Base-by-base conservation (phyloP, 2,888 invertebrate genomes). In the Calameuta filiformis region DNA sequence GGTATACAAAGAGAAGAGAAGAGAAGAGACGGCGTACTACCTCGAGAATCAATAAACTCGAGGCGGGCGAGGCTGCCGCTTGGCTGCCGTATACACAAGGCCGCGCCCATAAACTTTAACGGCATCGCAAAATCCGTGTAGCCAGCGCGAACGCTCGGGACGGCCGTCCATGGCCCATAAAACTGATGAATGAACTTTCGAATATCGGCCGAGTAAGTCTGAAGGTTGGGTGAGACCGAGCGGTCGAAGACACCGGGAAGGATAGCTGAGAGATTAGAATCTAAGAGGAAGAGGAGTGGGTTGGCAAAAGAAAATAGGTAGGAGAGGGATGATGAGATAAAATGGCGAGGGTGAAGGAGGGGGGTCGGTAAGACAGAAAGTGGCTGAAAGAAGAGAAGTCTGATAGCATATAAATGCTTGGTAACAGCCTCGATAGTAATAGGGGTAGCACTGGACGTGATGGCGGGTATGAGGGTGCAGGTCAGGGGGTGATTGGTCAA, bases 71-170 rank as follows among this genome's bases (percentile, higher is more conserved):
- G 84, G 86, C 56, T 23, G 56, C 23, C 23, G 56, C 23, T 82
- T 69, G 76, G 79, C 82, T 84, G 84, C 33, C 30, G 85, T 87
- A 89, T 87, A 87, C 84, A 84, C 85, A 83, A 88, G 89, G 86
- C 90, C 90, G 90, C 89, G 88, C 90, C 90, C 91, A 90, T 90
- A 90, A 91, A 90, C 86, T 90, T 90, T 88, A 89, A 90, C 89
- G 85, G 88, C 87, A 85, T 87, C 87, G 86, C 88, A 84, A 87
- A 90, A 91, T 90, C 87, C 87, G 85, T 81, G 83, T 79, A 80
- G 81, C 75, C 76, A 76, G 73, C 76, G 78, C 76, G 79, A 78
- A 81, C 79, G 79, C 78, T 83, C 78, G 80, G 84, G 84, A 84
- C 81, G 83, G 76, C 77, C 87, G 84, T 84, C 81, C 82, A 79